Evolutionary conservation across 1,140 invertebrate species (phyloP).

Genomic region (Riptortus pedestris): DNA sequence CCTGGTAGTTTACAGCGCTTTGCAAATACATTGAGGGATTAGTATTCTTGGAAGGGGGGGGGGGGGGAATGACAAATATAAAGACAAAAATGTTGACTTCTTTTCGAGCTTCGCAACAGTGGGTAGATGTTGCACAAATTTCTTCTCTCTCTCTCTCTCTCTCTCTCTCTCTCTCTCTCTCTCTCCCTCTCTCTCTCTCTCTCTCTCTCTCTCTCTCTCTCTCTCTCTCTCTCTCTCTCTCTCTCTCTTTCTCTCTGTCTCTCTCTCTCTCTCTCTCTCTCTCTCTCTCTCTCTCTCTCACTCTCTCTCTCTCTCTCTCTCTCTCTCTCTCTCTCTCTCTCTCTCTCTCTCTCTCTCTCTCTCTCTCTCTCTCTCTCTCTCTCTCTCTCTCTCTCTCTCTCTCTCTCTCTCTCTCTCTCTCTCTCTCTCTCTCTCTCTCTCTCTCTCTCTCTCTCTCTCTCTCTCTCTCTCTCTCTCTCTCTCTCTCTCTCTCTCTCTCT

Average conservation of each 20-base stretch:
- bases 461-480: background rate
- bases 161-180: constrained; percentile 16
- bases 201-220: constrained; percentile 12
- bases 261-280: constrained; percentile 16
- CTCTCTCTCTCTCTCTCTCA: constrained; percentile 14
- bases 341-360: constrained; percentile 8
- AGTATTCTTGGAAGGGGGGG: too few relatives aligned
- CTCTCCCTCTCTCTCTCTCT: constrained; percentile 14
- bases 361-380: constrained; percentile 16
- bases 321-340: constrained; percentile 16
- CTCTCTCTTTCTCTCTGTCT: constrained; percentile 13
- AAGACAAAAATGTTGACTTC: too few relatives aligned
- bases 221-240: constrained; percentile 16
- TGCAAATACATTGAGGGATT: too few relatives aligned
- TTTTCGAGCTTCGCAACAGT: too few relatives aligned
- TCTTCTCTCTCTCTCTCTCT: constrained; percentile 5
- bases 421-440: constrained; percentile 12
- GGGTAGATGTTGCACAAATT: background rate
- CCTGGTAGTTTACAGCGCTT: too few relatives aligned
- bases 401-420: constrained; percentile 16
- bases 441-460: background rate
- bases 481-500: background rate
- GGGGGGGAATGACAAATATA: too few relatives aligned
- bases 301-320: constrained; percentile 16
- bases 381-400: constrained; percentile 16